These are phyloP conservation scores for Leptopilina boulardi DNA, from an alignment of 1,140 invertebrate genomes.

Conservation along the genomic window DNA sequence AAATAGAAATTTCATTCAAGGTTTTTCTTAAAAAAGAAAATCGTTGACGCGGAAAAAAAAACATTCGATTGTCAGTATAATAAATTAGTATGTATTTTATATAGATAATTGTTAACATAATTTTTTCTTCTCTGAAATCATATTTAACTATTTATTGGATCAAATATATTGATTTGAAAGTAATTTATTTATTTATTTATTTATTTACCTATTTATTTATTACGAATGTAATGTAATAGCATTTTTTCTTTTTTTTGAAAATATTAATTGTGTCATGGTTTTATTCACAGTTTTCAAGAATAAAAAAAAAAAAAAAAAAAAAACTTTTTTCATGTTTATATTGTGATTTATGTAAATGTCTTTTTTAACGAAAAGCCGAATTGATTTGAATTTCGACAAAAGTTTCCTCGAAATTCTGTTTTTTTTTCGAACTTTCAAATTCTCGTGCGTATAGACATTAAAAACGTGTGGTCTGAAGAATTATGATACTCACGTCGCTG, in stretches of 20 bases:
- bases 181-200: too few relatives aligned
- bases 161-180: too few relatives aligned
- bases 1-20: slow-evolving; percentile 4
- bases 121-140: too few relatives aligned
- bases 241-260: too few relatives aligned
- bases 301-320: too few relatives aligned
- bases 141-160: too few relatives aligned
- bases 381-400: background rate
- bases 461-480: slow-evolving; percentile 10
- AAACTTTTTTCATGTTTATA: too few relatives aligned
- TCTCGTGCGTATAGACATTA: slow-evolving; percentile 11
- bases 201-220: too few relatives aligned
- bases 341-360: background rate
- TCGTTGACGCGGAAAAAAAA: background rate
- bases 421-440: background rate
- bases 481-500: slow-evolving; percentile 19
- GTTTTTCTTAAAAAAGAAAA: background rate
- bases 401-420: slow-evolving; percentile 3
- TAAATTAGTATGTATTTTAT: background rate
- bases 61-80: slow-evolving; percentile 2
- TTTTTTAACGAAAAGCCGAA: slow-evolving; percentile 4
- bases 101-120: background rate
- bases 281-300: too few relatives aligned
- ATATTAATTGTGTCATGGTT: too few relatives aligned
- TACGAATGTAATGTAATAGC: too few relatives aligned